Percentiles rank a stretch among this genome's conserved stretches.
phyloP scores from a whole-genome alignment of 2,888 invertebrate genomes.

The Timema podura region DNA sequence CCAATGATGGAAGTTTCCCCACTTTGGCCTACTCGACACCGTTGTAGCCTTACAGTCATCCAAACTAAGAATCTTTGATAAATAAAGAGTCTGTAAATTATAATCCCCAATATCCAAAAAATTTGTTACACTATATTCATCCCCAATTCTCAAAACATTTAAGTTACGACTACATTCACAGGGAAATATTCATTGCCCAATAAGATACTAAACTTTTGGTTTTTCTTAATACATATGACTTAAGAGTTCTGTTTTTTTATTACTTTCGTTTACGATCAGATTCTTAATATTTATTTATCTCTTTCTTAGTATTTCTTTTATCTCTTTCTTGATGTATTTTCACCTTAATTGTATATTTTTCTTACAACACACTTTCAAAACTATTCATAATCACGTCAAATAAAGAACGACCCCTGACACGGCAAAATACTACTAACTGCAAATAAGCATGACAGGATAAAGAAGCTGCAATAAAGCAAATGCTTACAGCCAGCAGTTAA shows the following conservation, averaged over 20 bases:
- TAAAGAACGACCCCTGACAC: not conserved
- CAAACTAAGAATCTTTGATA: not conserved
- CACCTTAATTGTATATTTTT: not conserved
- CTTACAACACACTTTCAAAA: not conserved
- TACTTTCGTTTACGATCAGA: not conserved
- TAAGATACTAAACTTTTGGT: not conserved
- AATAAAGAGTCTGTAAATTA: slow-evolving; percentile 6
- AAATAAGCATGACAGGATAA: not conserved
- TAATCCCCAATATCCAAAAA: slow-evolving; percentile 8
- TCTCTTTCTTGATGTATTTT: slow-evolving; percentile 10
- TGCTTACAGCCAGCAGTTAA: too few relatives aligned
- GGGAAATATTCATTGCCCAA: not conserved
- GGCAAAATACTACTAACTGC: not conserved
- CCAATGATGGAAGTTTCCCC: not conserved
- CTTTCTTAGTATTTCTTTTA: not conserved
- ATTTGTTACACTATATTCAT: not conserved
- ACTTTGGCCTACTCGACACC: not conserved
- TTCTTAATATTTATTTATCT: not conserved
- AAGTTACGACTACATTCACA: slow-evolving; percentile 1
- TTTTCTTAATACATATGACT: slow-evolving; percentile 8
- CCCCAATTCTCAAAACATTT: not conserved
- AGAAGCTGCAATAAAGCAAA: not conserved
- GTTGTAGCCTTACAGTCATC: not conserved
- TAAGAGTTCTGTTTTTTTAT: not conserved
- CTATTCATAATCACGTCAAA: not conserved